Evolutionary conservation across 2,113 vertebrate species (phyloP).

Genomic region (Oncorhynchus tshawytscha): DNA sequence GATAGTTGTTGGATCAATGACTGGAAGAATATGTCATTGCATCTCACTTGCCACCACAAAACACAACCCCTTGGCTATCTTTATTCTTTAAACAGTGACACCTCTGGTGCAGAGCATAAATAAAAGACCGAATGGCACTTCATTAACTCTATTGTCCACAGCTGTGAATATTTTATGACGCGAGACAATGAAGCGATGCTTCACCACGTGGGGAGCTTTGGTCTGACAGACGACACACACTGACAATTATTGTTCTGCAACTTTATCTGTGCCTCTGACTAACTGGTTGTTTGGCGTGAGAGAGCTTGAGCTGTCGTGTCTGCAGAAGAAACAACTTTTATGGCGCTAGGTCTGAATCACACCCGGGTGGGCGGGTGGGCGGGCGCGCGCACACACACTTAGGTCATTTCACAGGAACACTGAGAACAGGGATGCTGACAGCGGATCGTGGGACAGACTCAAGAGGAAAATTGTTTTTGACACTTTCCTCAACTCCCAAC

Average conservation of each 20-base stretch:
- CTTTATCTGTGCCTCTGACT: background rate
- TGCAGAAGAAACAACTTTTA: background rate
- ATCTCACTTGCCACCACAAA: no score
- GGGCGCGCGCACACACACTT: background rate
- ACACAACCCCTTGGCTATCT: no score
- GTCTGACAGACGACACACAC: no score
- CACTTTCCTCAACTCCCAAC: background rate
- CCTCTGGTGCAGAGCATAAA: background rate
- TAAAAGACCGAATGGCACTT: no score
- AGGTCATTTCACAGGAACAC: constrained; percentile 7
- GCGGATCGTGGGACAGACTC: background rate
- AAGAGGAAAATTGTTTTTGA: background rate
- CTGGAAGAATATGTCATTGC: no score
- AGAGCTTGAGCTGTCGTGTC: background rate
- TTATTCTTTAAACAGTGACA: background rate
- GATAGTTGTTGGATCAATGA: no score
- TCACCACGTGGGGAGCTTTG: background rate
- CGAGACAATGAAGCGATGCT: background rate
- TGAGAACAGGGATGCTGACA: background rate
- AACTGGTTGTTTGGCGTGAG: constrained; percentile 6
- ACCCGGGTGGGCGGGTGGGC: background rate
- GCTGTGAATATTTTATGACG: background rate
- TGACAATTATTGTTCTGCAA: no score
- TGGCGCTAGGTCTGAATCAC: background rate
- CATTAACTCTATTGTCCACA: no score